These are phyloP conservation scores for Erebia aethiops DNA, from an alignment of 2,888 invertebrate genomes.

Conservation along the genomic window DNA sequence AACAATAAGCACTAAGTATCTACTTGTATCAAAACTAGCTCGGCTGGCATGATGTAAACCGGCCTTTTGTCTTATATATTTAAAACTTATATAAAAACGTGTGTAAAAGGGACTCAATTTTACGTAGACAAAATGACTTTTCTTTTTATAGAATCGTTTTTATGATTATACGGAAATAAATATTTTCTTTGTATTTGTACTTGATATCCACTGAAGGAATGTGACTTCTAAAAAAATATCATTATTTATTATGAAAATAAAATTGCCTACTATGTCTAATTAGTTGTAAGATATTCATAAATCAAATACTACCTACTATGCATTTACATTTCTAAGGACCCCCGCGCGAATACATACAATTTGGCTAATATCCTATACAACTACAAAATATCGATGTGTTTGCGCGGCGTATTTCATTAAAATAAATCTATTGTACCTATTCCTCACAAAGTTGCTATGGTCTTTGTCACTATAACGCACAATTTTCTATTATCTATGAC, in stretches of 20 bases:
- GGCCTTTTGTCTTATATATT: not conserved
- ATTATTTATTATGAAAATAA: not conserved
- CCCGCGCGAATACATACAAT: too few relatives aligned
- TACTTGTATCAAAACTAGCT: not conserved
- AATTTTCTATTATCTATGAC: constrained; percentile 6
- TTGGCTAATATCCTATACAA: too few relatives aligned
- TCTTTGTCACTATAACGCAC: constrained; percentile 6
- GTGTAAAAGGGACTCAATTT: constrained; percentile 8
- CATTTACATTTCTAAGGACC: too few relatives aligned
- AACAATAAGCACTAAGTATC: too few relatives aligned
- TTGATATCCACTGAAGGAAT: not conserved
- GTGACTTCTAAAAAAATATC: not conserved
- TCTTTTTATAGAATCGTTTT: not conserved
- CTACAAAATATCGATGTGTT: too few relatives aligned
- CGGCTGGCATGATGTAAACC: not conserved
- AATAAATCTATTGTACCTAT: too few relatives aligned
- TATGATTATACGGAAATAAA: not conserved
- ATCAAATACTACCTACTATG: not conserved
- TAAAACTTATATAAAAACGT: too few relatives aligned
- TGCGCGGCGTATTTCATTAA: too few relatives aligned
- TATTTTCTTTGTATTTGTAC: not conserved
- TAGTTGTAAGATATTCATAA: not conserved
- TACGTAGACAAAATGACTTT: not conserved
- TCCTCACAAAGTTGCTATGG: not conserved
- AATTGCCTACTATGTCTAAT: constrained; percentile 2